A percentile compares a stretch with the other conserved stretches of the same genome.
Evolutionary conservation across 1,140 invertebrate species (phyloP).

Genomic region (Temnothorax curvispinosus): DNA sequence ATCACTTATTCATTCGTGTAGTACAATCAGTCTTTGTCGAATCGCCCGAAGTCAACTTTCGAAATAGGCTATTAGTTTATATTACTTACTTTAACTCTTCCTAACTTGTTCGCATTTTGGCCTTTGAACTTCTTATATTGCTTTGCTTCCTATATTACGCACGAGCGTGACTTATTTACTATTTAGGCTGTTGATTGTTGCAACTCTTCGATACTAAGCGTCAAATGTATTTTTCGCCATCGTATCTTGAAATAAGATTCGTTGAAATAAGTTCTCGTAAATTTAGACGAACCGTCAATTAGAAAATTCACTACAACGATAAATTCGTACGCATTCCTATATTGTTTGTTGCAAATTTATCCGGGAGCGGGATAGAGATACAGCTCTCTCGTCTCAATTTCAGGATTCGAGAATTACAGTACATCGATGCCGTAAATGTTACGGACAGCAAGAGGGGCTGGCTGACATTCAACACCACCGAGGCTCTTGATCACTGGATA

Average conservation of each 20-base stretch:
- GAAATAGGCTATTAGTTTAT: not conserved
- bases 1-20: not conserved
- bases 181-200: too few species aligned
- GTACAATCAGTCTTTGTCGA: not conserved
- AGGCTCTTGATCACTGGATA: constrained; percentile 91
- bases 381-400: constrained; percentile 70
- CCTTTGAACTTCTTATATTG: too few species aligned
- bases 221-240: not conserved
- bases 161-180: too few species aligned
- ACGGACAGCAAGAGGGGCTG: constrained; percentile 90
- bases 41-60: not conserved
- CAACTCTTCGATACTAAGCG: too few species aligned
- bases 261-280: not conserved
- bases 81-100: too few species aligned
- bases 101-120: too few species aligned
- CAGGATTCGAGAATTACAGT: constrained; percentile 89
- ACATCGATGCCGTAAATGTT: constrained; percentile 89
- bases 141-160: too few species aligned
- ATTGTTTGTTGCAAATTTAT: constrained; percentile 2
- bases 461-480: constrained; percentile 92
- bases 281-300: not conserved
- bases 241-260: not conserved
- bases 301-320: not conserved
- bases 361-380: not conserved
- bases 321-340: not conserved